Percentiles rank a stretch among this genome's conserved stretches.
These are phyloP conservation scores for Drosophila hamatofila DNA, from an alignment of 2,888 invertebrate species.

Conservation along the genomic window DNA sequence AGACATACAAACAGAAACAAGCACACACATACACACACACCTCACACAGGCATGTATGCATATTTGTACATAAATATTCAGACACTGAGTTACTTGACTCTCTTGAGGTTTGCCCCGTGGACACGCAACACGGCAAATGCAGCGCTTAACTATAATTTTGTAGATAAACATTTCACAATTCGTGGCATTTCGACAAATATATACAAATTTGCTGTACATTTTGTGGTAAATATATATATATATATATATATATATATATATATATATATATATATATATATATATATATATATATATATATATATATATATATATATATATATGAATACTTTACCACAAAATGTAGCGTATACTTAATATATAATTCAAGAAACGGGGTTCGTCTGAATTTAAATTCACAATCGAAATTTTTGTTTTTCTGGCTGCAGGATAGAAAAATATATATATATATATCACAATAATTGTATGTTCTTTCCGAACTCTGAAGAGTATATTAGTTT, in stretches of 20 bases:
- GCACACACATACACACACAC: slow-evolving; percentile 1
- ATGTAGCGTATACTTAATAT: slow-evolving; percentile 18
- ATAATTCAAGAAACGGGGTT: not conserved
- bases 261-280: not conserved
- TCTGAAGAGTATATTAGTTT: not conserved
- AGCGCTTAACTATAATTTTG: slow-evolving; percentile 46
- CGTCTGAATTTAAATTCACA: not conserved
- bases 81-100: slow-evolving; percentile 35
- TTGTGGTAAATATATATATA: not conserved
- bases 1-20: too few relatives aligned
- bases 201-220: slow-evolving; percentile 8
- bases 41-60: not conserved
- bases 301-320: not conserved
- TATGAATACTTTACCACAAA: slow-evolving; percentile 12
- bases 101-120: slow-evolving; percentile 64
- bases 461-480: not conserved
- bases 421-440: not conserved
- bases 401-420: not conserved
- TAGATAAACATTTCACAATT: slow-evolving; percentile 66
- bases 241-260: too few relatives aligned
- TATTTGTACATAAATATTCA: slow-evolving; percentile 20
- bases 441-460: not conserved
- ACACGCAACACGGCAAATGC: slow-evolving; percentile 39
- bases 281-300: not conserved
- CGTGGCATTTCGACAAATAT: slow-evolving; percentile 33